Conservation (phyloP, 2,113 vertebrate genomes). For the Takifugu bimaculatus region DNA sequence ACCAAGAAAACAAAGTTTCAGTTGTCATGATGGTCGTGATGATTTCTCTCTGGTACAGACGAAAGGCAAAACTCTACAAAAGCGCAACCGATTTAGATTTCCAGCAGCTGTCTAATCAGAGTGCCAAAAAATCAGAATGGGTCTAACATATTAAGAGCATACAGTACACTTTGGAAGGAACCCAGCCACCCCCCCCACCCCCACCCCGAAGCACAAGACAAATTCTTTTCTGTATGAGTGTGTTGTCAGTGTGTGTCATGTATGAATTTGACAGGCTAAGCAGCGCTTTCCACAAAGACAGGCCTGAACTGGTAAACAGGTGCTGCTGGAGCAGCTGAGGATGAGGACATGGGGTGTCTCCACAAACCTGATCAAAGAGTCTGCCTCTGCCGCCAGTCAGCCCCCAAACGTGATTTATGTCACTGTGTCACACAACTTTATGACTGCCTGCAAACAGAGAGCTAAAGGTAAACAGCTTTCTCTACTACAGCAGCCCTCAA, state of each 20-base stretch:
- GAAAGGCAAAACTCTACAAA: slow-evolving; percentile 13
- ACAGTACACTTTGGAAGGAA: slow-evolving; percentile 22
- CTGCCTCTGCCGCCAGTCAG: slow-evolving; percentile 76
- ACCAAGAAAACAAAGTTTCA: slow-evolving; percentile 29
- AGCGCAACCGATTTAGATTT: slow-evolving; percentile 22
- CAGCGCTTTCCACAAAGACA: slow-evolving; percentile 64
- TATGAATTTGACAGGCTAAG: slow-evolving; percentile 46
- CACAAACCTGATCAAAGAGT: slow-evolving; percentile 83
- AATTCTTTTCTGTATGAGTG: slow-evolving; percentile 57
- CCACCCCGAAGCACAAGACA: slow-evolving; percentile 19
- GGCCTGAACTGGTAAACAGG: slow-evolving; percentile 85
- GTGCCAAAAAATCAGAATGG: slow-evolving; percentile 11
- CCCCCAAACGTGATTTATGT: slow-evolving; percentile 68
- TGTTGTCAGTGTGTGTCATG: slow-evolving; percentile 51
- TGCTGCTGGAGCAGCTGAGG: slow-evolving; percentile 76
- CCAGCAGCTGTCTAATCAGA: slow-evolving; percentile 29
- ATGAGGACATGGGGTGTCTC: slow-evolving; percentile 76
- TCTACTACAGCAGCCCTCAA: neutral
- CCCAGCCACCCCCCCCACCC: slow-evolving; percentile 12
- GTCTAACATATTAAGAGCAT: slow-evolving; percentile 19
- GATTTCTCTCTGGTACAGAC: slow-evolving; percentile 8
- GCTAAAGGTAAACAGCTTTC: slow-evolving; percentile 29
- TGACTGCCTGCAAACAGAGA: slow-evolving; percentile 46
- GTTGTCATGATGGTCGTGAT: slow-evolving; percentile 14
- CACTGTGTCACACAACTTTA: slow-evolving; percentile 60